phyloP scores from a whole-genome alignment of 1,140 invertebrate species.

The Bombus picipes region DNA sequence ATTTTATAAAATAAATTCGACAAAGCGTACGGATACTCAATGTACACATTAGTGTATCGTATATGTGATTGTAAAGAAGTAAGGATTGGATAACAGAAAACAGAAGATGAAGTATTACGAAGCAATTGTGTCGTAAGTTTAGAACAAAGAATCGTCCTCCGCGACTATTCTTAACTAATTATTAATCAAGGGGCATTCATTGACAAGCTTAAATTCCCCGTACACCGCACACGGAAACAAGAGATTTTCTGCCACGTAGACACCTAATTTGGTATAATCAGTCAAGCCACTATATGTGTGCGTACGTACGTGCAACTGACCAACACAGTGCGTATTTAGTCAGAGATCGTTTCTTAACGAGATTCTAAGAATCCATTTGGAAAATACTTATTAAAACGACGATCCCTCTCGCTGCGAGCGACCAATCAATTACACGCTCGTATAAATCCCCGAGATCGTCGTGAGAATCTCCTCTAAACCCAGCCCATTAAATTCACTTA shows the following conservation, averaged over 20 bases:
- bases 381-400: conserved; percentile 64
- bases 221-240: neutral
- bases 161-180: neutral
- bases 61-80: neutral
- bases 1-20: no score
- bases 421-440: conserved; percentile 48
- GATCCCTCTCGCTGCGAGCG: conserved; percentile 27
- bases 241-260: conserved; percentile 22
- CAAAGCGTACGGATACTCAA: no score
- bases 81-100: neutral
- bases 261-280: conserved; percentile 42
- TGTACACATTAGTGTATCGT: no score
- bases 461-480: conserved; percentile 24
- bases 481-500: neutral
- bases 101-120: neutral
- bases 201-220: conserved; percentile 3
- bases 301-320: neutral
- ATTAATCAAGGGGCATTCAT: neutral
- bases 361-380: conserved; percentile 67
- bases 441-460: conserved; percentile 2
- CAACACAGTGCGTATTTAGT: conserved; percentile 61
- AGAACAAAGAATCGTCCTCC: neutral
- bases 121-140: neutral
- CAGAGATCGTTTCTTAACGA: conserved; percentile 67
- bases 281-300: neutral